Evolutionary conservation across 2,797 vertebrate genomes (phyloP).

Genomic region (Sparus aurata): DNA sequence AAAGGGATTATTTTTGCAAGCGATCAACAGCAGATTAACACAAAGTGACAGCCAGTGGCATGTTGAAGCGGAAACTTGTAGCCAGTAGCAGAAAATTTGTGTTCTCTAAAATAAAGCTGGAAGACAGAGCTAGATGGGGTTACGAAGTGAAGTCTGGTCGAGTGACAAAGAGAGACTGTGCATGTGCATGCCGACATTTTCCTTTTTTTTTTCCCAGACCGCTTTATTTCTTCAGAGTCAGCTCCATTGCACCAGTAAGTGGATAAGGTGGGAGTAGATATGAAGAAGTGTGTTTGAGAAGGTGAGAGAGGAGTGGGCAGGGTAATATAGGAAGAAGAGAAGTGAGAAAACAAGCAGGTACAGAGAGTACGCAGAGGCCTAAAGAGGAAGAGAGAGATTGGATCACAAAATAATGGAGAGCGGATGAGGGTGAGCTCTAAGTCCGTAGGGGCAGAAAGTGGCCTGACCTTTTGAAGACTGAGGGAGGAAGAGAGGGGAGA

Average conservation of each 20-base stretch:
- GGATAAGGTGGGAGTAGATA: slow-evolving; percentile 54
- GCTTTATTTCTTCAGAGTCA: slow-evolving; percentile 74
- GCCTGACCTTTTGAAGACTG: slow-evolving; percentile 76
- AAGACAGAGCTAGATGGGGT: slow-evolving; percentile 27
- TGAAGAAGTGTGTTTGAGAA: slow-evolving; percentile 39
- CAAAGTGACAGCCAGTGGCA: slow-evolving; percentile 52
- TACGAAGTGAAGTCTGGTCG: slow-evolving; percentile 51
- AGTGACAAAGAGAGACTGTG: slow-evolving; percentile 72
- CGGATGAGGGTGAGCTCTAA: slow-evolving; percentile 76
- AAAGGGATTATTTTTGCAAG: slow-evolving; percentile 77
- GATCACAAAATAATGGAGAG: slow-evolving; percentile 59
- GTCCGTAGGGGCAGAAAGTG: slow-evolving; percentile 64
- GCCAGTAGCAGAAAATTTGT: slow-evolving; percentile 50
- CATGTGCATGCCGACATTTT: slow-evolving; percentile 83
- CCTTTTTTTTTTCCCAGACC: slow-evolving; percentile 39
- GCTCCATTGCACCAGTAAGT: slow-evolving; percentile 70
- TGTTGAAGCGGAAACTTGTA: slow-evolving; percentile 57
- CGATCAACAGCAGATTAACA: slow-evolving; percentile 62
- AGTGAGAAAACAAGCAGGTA: slow-evolving; percentile 28
- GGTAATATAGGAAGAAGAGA: slow-evolving; percentile 25
- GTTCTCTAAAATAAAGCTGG: slow-evolving; percentile 43
- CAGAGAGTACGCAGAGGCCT: slow-evolving; percentile 31
- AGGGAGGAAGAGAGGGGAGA: slow-evolving; percentile 58
- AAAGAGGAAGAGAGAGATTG: slow-evolving; percentile 50
- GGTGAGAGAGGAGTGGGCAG: slow-evolving; percentile 34